A percentile compares a stretch with the other conserved stretches of the same genome.
phyloP scores from a whole-genome alignment of 1,140 invertebrate species.

The Hylyphantes graminicola region DNA sequence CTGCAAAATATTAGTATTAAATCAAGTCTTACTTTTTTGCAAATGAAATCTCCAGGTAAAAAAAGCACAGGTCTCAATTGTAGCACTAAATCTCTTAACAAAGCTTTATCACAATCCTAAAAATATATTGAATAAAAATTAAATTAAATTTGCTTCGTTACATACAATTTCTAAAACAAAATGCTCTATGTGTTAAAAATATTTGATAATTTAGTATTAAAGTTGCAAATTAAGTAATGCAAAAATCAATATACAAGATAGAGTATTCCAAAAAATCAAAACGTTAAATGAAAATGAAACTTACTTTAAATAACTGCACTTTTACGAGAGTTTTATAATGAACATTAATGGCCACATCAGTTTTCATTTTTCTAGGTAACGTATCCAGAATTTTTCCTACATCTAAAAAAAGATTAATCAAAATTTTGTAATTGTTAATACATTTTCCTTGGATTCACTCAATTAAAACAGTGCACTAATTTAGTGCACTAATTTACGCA shows the following conservation, averaged over 20 bases:
- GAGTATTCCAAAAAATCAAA: background rate
- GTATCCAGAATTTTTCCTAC: constrained; percentile 83
- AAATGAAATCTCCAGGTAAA: constrained; percentile 89
- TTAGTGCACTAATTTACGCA: background rate
- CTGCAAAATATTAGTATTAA: background rate
- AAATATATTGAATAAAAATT: too few relatives aligned
- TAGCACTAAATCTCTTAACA: constrained; percentile 89
- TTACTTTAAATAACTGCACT: constrained; percentile 85
- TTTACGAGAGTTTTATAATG: constrained; percentile 87
- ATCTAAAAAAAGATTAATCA: constrained; percentile 74
- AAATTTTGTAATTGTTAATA: too few relatives aligned
- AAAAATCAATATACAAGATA: background rate
- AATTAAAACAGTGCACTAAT: background rate
- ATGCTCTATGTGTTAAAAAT: background rate
- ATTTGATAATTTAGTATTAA: background rate
- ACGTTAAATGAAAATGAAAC: background rate
- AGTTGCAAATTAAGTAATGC: background rate
- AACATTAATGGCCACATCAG: constrained; percentile 91
- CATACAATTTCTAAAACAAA: too few relatives aligned
- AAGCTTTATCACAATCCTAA: constrained; percentile 85
- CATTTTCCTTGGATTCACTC: background rate
- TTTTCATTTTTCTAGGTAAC: constrained; percentile 89
- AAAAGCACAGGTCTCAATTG: constrained; percentile 89
- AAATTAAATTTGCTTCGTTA: too few relatives aligned
- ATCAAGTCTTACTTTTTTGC: constrained; percentile 75